Evolutionary conservation across 2,113 vertebrate species (phyloP).

Genomic region (Empidonax traillii): DNA sequence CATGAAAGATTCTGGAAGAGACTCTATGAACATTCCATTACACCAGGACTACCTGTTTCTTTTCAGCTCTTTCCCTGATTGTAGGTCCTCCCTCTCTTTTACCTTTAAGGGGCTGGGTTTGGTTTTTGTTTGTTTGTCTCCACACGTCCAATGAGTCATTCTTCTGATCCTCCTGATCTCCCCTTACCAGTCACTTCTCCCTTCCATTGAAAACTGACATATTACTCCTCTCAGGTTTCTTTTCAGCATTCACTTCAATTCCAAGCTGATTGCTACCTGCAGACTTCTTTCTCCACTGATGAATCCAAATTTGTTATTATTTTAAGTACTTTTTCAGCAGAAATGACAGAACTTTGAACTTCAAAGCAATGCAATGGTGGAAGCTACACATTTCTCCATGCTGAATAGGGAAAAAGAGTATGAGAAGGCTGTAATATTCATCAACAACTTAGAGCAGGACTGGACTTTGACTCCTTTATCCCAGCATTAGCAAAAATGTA

Average conservation of each 20-base stretch:
- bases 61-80: background rate
- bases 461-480: background rate
- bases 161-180: background rate
- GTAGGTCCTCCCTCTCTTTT: background rate
- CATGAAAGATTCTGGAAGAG: background rate
- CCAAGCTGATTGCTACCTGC: background rate
- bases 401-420: background rate
- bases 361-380: background rate
- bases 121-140: background rate
- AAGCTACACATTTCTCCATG: background rate
- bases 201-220: background rate
- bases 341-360: background rate
- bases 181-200: background rate
- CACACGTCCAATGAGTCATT: background rate
- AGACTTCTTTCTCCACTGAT: background rate
- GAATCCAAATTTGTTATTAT: background rate
- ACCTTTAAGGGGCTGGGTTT: background rate
- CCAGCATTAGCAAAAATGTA: background rate
- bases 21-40: background rate
- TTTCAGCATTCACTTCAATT: background rate
- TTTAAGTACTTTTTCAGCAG: background rate
- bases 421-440: background rate
- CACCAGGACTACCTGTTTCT: background rate
- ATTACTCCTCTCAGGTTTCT: background rate
- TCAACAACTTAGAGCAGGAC: background rate